These are phyloP conservation scores for Pseudorectes ferrugineus DNA, from an alignment of 2,113 vertebrate species.

Conservation along the genomic window DNA sequence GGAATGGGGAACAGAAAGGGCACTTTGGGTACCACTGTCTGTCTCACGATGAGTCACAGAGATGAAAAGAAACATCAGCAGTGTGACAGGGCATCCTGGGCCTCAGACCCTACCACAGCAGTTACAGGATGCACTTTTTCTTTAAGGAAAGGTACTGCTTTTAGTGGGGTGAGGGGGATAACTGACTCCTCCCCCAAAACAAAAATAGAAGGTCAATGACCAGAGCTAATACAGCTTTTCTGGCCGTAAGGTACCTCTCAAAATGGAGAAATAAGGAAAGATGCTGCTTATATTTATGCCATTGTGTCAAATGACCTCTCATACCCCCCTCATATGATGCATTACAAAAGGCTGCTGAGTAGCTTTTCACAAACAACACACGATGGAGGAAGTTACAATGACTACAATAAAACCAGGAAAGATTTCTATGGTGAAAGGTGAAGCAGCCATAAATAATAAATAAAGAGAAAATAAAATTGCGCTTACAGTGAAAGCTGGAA, in stretches of 20 bases:
- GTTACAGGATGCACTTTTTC: background rate
- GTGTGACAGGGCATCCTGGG: background rate
- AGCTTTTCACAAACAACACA: fast-evolving
- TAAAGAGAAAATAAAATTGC: background rate
- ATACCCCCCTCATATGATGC: background rate
- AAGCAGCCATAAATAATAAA: background rate
- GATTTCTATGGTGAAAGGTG: background rate
- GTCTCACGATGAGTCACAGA: background rate
- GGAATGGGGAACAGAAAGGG: background rate
- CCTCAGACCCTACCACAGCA: background rate
- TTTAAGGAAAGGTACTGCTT: background rate
- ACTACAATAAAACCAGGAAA: background rate
- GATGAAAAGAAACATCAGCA: background rate
- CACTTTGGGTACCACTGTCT: background rate
- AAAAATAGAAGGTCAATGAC: background rate
- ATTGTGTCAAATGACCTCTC: background rate
- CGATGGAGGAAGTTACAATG: background rate
- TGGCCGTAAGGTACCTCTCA: background rate
- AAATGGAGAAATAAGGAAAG: background rate
- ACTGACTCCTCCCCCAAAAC: background rate
- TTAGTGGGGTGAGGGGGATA: background rate
- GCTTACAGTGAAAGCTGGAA: background rate
- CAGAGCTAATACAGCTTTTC: background rate
- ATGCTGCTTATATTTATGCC: background rate
- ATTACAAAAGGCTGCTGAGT: background rate